Evolutionary conservation across 2,888 invertebrate species (phyloP).

Genomic region (Platycnemis pennipes): DNA sequence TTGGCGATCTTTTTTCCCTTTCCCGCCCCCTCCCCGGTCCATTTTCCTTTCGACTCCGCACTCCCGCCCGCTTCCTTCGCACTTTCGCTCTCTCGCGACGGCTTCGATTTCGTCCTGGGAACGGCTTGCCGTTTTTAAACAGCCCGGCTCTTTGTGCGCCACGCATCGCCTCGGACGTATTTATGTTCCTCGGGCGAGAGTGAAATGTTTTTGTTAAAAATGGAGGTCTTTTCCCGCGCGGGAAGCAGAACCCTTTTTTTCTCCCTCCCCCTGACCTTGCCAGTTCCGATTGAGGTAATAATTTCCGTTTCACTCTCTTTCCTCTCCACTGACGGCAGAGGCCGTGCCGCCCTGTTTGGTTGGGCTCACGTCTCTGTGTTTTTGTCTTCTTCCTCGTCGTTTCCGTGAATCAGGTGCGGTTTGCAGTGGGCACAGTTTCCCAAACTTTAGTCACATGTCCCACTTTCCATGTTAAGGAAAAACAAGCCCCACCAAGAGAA

Average conservation of each 20-base stretch:
- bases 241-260: background rate
- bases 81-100: background rate
- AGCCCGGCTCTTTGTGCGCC: background rate
- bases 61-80: background rate
- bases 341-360: background rate
- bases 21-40: background rate
- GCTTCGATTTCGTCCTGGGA: constrained; percentile 33
- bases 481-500: no score
- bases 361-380: no score
- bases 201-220: constrained; percentile 26
- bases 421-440: no score
- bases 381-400: no score
- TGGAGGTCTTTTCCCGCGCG: background rate
- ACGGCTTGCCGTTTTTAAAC: background rate
- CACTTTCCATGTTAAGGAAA: no score
- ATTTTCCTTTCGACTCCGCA: background rate
- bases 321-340: background rate
- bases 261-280: background rate
- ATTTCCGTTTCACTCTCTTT: background rate
- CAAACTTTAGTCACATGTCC: no score
- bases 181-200: background rate
- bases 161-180: background rate
- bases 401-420: no score
- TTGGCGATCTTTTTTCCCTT: constrained; percentile 17
- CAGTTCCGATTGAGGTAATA: background rate